Base-by-base conservation (phyloP, 64 coral and sea anemone genomes). In the Porites australiensis region DNA sequence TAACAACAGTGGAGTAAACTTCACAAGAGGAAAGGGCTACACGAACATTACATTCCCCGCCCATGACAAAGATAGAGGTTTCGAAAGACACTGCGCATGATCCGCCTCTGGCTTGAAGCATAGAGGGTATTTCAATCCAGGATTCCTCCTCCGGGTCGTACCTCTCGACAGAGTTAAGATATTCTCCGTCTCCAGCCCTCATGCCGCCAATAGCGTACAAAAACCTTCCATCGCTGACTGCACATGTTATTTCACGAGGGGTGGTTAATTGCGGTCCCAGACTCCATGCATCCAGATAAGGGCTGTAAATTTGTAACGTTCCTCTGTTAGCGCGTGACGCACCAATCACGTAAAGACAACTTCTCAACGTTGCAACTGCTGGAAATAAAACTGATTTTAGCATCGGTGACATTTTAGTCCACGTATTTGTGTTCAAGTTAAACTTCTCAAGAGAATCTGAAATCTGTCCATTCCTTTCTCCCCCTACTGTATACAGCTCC, bases 1-100 rank as follows among this genome's bases (percentile, higher is more conserved):
- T 37, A 55, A 65, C 81, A 43, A 50, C 53, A 18, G 58, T 67
- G 58, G 78, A 86, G 37, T 82, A 88, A 77, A 73, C 55, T 37
- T 93, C 92, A 15, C 84, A 77, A 75, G 75, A 88, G 14, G 85
- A 88, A 67, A 74, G 52, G 65, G 67, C 52, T 4, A 61, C 27
- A 16, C 92, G 85, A 70, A 88, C 79, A 50, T 37, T 88, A 70
- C 60, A 70, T 23, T 82, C 54, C 15, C 86, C 92, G 72, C 92
- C 86, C 20, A 94, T 72, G 20, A 93, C 67, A 87, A 80, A 93
- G 15, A 93, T 93, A 20, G 78, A 88, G 58, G 64, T 88, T 49
- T 70, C 70, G 3, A 15, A 64, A 18, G 65, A 58, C 6, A 78
- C 85, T 62, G 92, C 92, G 63, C 72, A 88, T 53, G 85, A 14